Conservation (phyloP, 2,888 invertebrate genomes). For the Villa cingulata region DNA sequence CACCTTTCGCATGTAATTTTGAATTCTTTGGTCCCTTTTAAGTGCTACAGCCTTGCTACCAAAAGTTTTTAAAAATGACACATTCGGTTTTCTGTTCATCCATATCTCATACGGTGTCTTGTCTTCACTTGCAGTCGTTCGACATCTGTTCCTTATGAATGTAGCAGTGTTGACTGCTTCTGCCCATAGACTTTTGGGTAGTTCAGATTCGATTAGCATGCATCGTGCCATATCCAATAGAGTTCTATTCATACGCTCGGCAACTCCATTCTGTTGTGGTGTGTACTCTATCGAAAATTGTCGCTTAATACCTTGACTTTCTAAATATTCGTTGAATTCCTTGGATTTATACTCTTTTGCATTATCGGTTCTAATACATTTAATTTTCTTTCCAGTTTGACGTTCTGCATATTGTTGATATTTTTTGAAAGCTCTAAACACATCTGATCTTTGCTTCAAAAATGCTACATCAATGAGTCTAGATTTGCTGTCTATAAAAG, state of each 20-base stretch:
- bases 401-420: constrained; percentile 14
- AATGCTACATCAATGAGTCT: constrained; percentile 4
- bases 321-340: constrained; percentile 12
- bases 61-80: constrained; percentile 1
- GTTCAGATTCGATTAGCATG: too few relatives aligned
- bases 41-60: constrained; percentile 6
- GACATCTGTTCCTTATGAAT: constrained; percentile 8
- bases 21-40: too few relatives aligned
- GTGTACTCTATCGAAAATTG: constrained; percentile 15
- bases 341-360: constrained; percentile 16
- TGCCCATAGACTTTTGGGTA: too few relatives aligned
- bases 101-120: constrained; percentile 8
- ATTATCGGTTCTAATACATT: constrained; percentile 18
- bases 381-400: constrained; percentile 14
- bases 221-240: too few relatives aligned
- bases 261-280: constrained; percentile 20
- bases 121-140: neutral
- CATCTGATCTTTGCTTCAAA: constrained; percentile 12
- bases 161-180: constrained; percentile 19
- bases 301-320: constrained; percentile 15
- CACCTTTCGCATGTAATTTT: too few relatives aligned
- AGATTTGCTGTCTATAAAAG: too few relatives aligned
- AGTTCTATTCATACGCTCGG: too few relatives aligned
- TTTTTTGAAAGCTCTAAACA: constrained; percentile 12
- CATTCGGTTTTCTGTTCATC: constrained; percentile 5